Conservation (phyloP, 2,888 invertebrate genomes). For the Nemotelus pantherinus region DNA sequence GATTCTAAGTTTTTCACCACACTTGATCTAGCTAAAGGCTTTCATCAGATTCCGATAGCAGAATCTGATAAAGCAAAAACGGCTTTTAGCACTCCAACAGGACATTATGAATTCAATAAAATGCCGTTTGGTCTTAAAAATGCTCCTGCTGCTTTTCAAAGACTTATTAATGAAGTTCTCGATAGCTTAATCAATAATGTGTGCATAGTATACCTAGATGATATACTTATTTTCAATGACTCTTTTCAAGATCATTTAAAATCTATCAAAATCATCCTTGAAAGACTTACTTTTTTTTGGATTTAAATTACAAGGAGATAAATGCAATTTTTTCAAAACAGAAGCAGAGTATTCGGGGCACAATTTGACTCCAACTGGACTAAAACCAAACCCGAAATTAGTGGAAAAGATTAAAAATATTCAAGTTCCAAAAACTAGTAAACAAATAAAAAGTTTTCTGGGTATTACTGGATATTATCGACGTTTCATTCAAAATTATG, state of each 20-base stretch:
- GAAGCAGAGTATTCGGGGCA: conserved; percentile 52
- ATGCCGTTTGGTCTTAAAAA: too few species aligned
- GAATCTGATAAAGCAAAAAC: too few species aligned
- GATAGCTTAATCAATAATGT: too few species aligned
- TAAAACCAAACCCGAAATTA: conserved; percentile 39
- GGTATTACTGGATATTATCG: conserved; percentile 16
- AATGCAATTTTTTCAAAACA: conserved; percentile 52
- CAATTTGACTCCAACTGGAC: conserved; percentile 55
- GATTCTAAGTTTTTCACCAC: too few species aligned
- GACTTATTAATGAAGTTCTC: too few species aligned
- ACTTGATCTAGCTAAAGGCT: too few species aligned
- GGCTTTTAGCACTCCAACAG: too few species aligned
- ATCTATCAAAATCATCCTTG: not conserved
- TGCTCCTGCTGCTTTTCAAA: too few species aligned
- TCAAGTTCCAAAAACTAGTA: not conserved
- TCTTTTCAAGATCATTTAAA: conserved; percentile 54
- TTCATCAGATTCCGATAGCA: too few species aligned
- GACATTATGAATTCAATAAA: too few species aligned
- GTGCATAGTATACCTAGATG: too few species aligned
- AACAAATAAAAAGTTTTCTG: conserved; percentile 15
- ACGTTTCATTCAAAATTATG: conserved; percentile 12
- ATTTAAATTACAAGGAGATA: conserved; percentile 53
- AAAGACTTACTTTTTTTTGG: conserved; percentile 50
- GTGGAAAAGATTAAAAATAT: not conserved
- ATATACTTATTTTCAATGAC: conserved; percentile 55